phyloP scores from a whole-genome alignment of 1,140 invertebrate species.

The Calephelis virginiensis region DNA sequence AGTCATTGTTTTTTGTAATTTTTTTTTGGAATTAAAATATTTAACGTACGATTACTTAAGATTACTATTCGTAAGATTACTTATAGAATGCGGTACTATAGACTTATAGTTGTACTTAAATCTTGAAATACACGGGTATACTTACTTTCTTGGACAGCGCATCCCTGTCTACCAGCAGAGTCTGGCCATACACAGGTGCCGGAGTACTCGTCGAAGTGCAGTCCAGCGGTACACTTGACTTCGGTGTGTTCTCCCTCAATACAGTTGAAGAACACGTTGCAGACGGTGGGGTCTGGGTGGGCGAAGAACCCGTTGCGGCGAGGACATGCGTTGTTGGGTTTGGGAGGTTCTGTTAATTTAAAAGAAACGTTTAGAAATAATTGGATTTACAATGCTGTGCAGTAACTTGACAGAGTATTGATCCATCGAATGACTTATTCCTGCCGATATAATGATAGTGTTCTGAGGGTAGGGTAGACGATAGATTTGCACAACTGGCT shows the following conservation, averaged over 20 bases:
- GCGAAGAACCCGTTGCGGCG: conserved; percentile 93
- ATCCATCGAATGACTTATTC: too few relatives aligned
- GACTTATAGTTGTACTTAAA: too few relatives aligned
- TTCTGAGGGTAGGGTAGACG: too few relatives aligned
- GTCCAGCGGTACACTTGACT: conserved; percentile 89
- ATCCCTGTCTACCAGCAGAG: conserved; percentile 86
- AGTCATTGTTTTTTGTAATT: too few relatives aligned
- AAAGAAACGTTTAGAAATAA: not conserved
- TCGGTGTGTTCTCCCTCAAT: conserved; percentile 90
- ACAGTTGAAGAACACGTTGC: conserved; percentile 93
- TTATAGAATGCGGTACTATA: too few relatives aligned
- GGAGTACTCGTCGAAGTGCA: conserved; percentile 92
- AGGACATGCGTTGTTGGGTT: conserved; percentile 86
- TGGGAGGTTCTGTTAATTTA: conserved; percentile 84
- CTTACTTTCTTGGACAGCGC: conserved; percentile 78
- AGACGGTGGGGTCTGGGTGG: conserved; percentile 88
- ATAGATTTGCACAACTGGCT: too few relatives aligned
- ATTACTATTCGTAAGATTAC: too few relatives aligned
- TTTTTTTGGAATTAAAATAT: too few relatives aligned
- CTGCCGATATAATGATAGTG: too few relatives aligned
- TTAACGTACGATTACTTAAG: too few relatives aligned
- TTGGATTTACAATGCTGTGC: too few relatives aligned
- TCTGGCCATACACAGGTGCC: conserved; percentile 94
- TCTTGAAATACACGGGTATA: not conserved
- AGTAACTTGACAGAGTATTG: too few relatives aligned